Conservation (phyloP, 2,797 vertebrate genomes). For the Neosilurus mollespiculum region DNA sequence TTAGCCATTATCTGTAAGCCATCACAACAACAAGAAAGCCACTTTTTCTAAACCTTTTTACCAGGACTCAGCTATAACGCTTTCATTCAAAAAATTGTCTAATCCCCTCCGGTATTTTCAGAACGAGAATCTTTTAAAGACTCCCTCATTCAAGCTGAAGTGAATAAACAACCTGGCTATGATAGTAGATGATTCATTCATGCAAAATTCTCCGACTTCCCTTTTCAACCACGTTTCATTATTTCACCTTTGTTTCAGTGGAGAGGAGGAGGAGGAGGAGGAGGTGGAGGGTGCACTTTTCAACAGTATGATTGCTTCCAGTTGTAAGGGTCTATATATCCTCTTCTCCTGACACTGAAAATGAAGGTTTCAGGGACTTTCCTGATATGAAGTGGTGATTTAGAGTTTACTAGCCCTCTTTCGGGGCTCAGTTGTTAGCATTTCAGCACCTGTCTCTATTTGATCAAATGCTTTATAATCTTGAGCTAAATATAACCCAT, state of each 20-base stretch:
- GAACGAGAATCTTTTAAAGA: neutral
- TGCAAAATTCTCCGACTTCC: neutral
- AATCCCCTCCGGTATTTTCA: constrained; percentile 1
- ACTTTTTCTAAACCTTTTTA: constrained; percentile 1
- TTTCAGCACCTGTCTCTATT: constrained; percentile 36
- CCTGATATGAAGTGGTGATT: constrained; percentile 58
- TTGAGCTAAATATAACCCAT: constrained; percentile 25
- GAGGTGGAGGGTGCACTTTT: neutral
- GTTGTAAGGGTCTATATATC: constrained; percentile 48
- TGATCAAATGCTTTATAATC: constrained; percentile 47
- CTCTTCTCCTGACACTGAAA: constrained; percentile 51
- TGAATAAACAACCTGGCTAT: constrained; percentile 28
- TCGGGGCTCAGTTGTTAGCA: constrained; percentile 54
- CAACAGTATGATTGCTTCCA: constrained; percentile 41
- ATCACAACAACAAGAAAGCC: constrained; percentile 29
- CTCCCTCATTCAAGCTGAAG: constrained; percentile 34
- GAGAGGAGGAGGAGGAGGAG: neutral
- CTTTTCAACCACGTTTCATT: constrained; percentile 23
- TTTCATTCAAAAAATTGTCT: constrained; percentile 21
- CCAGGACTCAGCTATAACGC: constrained; percentile 22
- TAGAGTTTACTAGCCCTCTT: constrained; percentile 51
- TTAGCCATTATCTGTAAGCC: constrained; percentile 16
- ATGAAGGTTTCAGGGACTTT: constrained; percentile 52
- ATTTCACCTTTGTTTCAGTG: constrained; percentile 30
- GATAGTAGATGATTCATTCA: constrained; percentile 26